Evolutionary conservation across 2,113 vertebrate genomes (phyloP), one percentile per base, ranked within the genome.

Genomic region (Nothoprocta pentlandii): DNA sequence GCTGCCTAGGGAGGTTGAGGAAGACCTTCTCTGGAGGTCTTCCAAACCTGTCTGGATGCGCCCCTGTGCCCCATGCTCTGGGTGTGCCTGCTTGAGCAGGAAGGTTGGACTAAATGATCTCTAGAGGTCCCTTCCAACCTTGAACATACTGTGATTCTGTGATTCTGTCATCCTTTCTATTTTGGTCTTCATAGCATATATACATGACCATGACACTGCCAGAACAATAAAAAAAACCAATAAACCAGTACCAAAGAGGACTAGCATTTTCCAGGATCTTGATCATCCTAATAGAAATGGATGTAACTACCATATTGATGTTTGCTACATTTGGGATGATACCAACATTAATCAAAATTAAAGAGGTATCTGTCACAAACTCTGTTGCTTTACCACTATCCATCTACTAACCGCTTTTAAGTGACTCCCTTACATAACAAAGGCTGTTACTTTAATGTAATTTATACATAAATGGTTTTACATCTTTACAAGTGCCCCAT

Each of bases 381-480:
- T 70, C 10, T 53, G 21, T 22, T 94, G 10, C 19, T 90, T 81
- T 81, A 61, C 42, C 41, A 19, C 49, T 70, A 22, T 21, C 42
- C 42, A 63, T 13, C 30, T 90, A 34, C 30, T 11, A 86, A 53
- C 51, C 61, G 44, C 22, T 46, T 70, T 92, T 83, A 74, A 63
- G 36, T 9, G 41, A 36, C 42, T 93, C 36, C 47, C 87, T 85
- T 88, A 74, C 11, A 46, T 58, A 93, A 17, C 32, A 87, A 74
- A 47, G 66, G 23, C 59, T 62, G 56, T 74, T 93, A 71, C 13
- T n/a, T 5, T n/a, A 39, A 3, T 67, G 42, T 67, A 70, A 91
- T 87, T 83, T 71, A 80, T 77, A 20, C 23, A 59, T 75, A 64
- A 58, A 10, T 69, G 70, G 34, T 26, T 96, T 94, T 90, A 83